Evolutionary conservation across 2,888 invertebrate species (phyloP).

Genomic region (Protodeltote pygarga): DNA sequence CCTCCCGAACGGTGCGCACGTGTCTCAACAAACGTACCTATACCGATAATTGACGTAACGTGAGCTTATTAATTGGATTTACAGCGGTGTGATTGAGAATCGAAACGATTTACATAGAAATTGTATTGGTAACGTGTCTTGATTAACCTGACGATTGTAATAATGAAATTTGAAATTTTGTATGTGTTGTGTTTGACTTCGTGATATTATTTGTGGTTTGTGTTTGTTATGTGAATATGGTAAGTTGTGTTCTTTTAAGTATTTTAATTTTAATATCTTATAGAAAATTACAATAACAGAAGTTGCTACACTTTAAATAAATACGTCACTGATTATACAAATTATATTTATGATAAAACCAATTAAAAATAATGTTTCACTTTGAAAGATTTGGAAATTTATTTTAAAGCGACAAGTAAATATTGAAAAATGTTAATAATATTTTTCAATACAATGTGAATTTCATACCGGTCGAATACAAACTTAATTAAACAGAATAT

Average conservation of each 20-base stretch:
- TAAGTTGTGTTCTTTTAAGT: slow-evolving; percentile 26
- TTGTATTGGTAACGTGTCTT: slow-evolving; percentile 36
- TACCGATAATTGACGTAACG: slow-evolving; percentile 51
- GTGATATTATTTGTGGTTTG: slow-evolving; percentile 35
- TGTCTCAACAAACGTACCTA: slow-evolving; percentile 24
- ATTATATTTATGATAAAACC: too few relatives aligned
- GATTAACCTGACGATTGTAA: slow-evolving; percentile 29
- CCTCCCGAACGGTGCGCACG: slow-evolving; percentile 28
- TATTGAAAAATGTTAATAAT: too few relatives aligned
- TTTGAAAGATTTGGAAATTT: too few relatives aligned
- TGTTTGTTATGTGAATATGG: slow-evolving; percentile 37
- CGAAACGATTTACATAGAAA: slow-evolving; percentile 50
- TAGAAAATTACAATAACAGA: neutral
- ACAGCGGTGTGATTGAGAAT: slow-evolving; percentile 44
- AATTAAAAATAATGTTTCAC: too few relatives aligned
- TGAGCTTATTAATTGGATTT: slow-evolving; percentile 53
- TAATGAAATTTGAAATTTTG: slow-evolving; percentile 29
- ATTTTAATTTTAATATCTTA: neutral
- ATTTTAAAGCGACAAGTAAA: too few relatives aligned
- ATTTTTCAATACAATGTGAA: too few relatives aligned
- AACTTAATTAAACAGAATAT: too few relatives aligned
- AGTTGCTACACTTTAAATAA: neutral
- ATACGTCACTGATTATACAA: too few relatives aligned
- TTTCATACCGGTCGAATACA: too few relatives aligned
- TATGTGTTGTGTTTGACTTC: slow-evolving; percentile 36